phyloP scores from a whole-genome alignment of 2,113 vertebrate genomes.

The Dasyornis broadbenti region DNA sequence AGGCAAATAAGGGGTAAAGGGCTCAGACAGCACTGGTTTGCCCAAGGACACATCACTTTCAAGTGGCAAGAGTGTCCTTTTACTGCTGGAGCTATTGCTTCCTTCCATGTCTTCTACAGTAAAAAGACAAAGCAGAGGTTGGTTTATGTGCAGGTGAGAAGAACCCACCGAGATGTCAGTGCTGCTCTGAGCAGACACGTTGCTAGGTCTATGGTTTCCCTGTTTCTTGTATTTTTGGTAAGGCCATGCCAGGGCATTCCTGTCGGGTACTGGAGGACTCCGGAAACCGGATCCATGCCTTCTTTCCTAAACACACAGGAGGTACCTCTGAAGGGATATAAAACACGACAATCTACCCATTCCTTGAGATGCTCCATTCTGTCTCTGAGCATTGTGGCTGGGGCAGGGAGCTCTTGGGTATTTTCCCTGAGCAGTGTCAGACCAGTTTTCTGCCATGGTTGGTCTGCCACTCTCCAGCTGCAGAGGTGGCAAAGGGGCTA shows the following conservation, averaged over 20 bases:
- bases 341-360: neutral
- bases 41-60: neutral
- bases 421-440: neutral
- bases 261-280: neutral
- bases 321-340: neutral
- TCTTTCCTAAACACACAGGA: neutral
- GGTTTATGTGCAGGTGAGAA: neutral
- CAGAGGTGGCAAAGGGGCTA: neutral
- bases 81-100: neutral
- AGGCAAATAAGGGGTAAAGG: neutral
- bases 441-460: neutral
- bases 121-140: neutral
- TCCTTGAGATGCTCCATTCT: neutral
- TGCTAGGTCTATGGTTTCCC: neutral
- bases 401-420: neutral
- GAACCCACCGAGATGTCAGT: fast-evolving
- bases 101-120: neutral
- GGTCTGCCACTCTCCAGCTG: neutral
- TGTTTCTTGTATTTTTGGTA: neutral
- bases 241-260: neutral
- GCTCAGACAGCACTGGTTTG: neutral
- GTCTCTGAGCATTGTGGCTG: neutral
- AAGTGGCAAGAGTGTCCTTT: neutral
- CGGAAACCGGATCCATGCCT: fast-evolving
- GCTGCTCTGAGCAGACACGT: neutral